Conservation (phyloP, 2,888 invertebrate species). For the Synergus itoensis region DNA sequence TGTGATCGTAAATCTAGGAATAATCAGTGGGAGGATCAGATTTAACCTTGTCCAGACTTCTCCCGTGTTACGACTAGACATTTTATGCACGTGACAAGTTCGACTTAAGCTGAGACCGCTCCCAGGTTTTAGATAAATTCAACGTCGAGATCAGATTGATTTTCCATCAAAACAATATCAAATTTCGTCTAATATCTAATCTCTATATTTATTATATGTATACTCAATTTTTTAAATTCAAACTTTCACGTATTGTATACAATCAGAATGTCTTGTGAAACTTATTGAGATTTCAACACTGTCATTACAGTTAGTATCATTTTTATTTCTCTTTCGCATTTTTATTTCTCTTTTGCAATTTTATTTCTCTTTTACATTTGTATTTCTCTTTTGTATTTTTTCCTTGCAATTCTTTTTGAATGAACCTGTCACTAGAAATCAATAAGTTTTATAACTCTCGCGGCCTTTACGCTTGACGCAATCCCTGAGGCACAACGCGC, state of each 20-base stretch:
- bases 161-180: neutral
- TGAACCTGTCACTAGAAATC: constrained; percentile 20
- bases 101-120: constrained; percentile 30
- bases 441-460: constrained; percentile 10
- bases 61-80: constrained; percentile 13
- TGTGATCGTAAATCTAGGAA: constrained; percentile 11
- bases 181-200: neutral
- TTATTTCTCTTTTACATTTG: neutral
- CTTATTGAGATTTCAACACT: neutral
- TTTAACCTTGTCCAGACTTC: constrained; percentile 17
- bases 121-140: constrained; percentile 26
- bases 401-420: neutral
- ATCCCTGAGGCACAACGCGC: constrained; percentile 2
- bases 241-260: neutral
- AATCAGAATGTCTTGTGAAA: neutral
- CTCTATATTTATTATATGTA: neutral
- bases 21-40: constrained; percentile 17
- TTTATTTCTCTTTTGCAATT: too few species aligned
- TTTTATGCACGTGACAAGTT: neutral
- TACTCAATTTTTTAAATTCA: neutral
- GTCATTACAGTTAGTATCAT: neutral
- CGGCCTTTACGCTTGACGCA: neutral
- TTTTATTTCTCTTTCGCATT: too few species aligned
- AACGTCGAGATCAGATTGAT: constrained; percentile 7
- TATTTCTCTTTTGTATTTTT: neutral